A percentile compares a stretch with the other conserved stretches of the same genome.
Conservation (phyloP, 1,140 invertebrate genomes). For the Caerostris extrusa region DNA sequence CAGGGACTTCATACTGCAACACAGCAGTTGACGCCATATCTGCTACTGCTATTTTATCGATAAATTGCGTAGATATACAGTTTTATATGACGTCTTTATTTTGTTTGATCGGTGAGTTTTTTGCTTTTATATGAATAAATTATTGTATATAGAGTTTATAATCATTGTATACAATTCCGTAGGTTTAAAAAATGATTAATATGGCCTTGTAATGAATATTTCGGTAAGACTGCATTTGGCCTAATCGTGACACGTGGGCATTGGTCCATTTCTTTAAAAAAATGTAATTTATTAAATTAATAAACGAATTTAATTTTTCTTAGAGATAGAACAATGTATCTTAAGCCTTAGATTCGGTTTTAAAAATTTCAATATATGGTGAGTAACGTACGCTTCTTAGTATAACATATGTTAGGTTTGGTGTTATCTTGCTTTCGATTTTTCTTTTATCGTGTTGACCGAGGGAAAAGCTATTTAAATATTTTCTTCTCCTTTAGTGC, state of each 20-base stretch:
- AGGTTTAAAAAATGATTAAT: conserved; percentile 35
- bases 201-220: conserved; percentile 57
- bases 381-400: not conserved
- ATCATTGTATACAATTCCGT: not conserved
- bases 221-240: conserved; percentile 16
- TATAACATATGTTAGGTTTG: not conserved
- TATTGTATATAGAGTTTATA: not conserved
- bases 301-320: not conserved
- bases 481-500: too few relatives aligned
- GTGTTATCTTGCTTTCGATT: not conserved
- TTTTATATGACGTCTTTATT: conserved; percentile 78
- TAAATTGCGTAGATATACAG: conserved; percentile 77
- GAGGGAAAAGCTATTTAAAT: not conserved
- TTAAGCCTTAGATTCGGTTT: not conserved
- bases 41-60: conserved; percentile 76
- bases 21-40: conserved; percentile 76
- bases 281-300: not conserved
- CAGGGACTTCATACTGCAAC: conserved; percentile 64
- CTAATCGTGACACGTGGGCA: conserved; percentile 42
- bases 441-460: not conserved
- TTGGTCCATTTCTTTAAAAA: not conserved
- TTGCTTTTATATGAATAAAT: not conserved
- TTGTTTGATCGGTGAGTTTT: conserved; percentile 76
- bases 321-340: not conserved
- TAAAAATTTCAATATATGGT: not conserved